Percentiles rank a stretch among this genome's conserved stretches.
Evolutionary conservation across 2,113 vertebrate genomes (phyloP).

Genomic region (Alethe castanea): DNA sequence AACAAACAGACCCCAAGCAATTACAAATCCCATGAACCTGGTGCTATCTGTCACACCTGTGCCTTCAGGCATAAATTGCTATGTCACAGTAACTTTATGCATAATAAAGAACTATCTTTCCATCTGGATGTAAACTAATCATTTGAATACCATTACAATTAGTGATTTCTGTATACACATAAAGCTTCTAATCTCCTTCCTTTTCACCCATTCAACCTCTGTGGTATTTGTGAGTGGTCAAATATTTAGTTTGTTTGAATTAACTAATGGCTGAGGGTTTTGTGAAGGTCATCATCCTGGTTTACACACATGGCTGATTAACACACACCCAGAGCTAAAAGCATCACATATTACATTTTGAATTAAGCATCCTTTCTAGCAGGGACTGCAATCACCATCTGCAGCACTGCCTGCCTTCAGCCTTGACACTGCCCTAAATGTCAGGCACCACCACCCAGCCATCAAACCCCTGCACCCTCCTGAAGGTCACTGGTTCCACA

Average conservation of each 20-base stretch:
- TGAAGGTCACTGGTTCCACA: not conserved
- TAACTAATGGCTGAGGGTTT: constrained; percentile 34
- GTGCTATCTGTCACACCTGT: not conserved
- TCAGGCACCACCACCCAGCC: not conserved
- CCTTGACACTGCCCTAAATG: not conserved
- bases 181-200: not conserved
- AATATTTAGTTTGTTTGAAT: constrained; percentile 9
- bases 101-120: not conserved
- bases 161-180: not conserved
- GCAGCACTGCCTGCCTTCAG: not conserved
- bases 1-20: not conserved
- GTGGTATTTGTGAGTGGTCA: not conserved
- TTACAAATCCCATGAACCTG: not conserved
- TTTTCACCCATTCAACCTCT: not conserved
- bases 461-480: not conserved
- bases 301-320: constrained; percentile 29
- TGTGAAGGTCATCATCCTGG: constrained; percentile 1
- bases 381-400: not conserved
- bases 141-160: not conserved
- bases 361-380: not conserved
- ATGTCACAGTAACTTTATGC: not conserved
- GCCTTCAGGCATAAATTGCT: not conserved
- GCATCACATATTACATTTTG: not conserved
- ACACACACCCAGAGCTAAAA: constrained; percentile 6
- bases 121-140: not conserved